Evolutionary conservation across 1,140 invertebrate genomes (phyloP), one percentile per base, ranked within the genome.

Genomic region (Phocides pigmalion): DNA sequence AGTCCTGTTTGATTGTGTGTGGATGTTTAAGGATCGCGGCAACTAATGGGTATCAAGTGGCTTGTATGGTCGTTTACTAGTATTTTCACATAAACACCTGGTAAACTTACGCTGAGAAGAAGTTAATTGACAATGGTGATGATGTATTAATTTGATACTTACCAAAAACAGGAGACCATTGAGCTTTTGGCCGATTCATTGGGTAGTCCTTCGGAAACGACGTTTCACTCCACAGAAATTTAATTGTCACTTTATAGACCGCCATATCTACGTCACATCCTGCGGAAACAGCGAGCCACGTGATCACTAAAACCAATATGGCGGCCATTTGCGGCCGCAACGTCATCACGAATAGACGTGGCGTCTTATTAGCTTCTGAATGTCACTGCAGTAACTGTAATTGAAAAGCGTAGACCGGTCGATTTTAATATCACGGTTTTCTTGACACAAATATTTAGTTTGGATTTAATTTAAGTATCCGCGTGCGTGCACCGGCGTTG

Each of bases 111-210:
- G n/a, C n/a, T n/a, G n/a, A n/a, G n/a, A n/a, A n/a, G n/a, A n/a
- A n/a, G n/a, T n/a, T n/a, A n/a, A n/a, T n/a, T n/a, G n/a, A n/a
- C n/a, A n/a, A n/a, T n/a, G n/a, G n/a, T n/a, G n/a, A n/a, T n/a
- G n/a, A 16, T 15, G 14, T 41, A 8, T 17, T 42, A 22, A 5
- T 28, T 8, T 42, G 20, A 37, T 63, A 76, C 96, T 94, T 86
- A 98, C 97, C 97, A 85, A 98, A 94, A 54, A 97, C 93, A 84
- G 96, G 95, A 74, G 97, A 97, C 95, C 97, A 98, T 82, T 98
- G 97, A 0, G 97, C 97, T 22, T 95, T 95, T 6, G 97, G 97
- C 79, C 97, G 94, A 94, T 96, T 96, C 77, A 95, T 94, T 0
- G 97, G 97, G 89, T 96, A 98, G 87, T 98, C 97, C 82, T 97